Conservation (phyloP, 1,140 invertebrate genomes). For the Dendroctonus ponderosae region DNA sequence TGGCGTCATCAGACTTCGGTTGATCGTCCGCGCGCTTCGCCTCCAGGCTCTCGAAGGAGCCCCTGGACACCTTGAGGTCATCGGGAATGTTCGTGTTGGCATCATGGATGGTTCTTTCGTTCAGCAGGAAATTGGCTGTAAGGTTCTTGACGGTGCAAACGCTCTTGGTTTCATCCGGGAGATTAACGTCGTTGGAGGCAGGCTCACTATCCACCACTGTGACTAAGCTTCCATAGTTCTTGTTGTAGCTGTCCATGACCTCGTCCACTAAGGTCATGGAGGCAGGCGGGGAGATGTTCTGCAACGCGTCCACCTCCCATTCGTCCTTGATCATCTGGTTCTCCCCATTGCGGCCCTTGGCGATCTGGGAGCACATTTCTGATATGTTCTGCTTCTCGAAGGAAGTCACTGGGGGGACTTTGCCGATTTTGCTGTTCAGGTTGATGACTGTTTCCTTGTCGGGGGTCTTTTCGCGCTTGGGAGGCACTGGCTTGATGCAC, state of each 20-base stretch:
- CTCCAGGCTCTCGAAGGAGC: constrained; percentile 58
- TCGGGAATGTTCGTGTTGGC: constrained; percentile 59
- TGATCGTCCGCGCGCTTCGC: constrained; percentile 46
- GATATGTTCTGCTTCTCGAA: constrained; percentile 23
- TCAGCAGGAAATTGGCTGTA: constrained; percentile 41
- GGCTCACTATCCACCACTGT: constrained; percentile 11
- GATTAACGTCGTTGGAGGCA: not conserved
- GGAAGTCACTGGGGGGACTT: constrained; percentile 5
- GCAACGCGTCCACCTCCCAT: constrained; percentile 23
- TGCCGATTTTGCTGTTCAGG: constrained; percentile 9
- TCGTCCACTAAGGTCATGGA: constrained; percentile 26
- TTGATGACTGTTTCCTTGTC: constrained; percentile 28
- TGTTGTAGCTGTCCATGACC: constrained; percentile 30
- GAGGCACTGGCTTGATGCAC: constrained; percentile 22
- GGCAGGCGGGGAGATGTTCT: constrained; percentile 12
- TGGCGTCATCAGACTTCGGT: constrained; percentile 54
- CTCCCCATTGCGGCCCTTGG: constrained; percentile 10
- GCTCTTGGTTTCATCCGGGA: constrained; percentile 34
- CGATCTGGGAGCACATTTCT: constrained; percentile 13
- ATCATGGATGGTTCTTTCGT: constrained; percentile 38
- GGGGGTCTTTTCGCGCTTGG: constrained; percentile 25
- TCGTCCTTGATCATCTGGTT: constrained; percentile 30
- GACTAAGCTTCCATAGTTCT: constrained; percentile 23
- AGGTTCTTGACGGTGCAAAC: constrained; percentile 19
- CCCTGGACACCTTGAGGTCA: constrained; percentile 60